Evolutionary conservation across 2,797 vertebrate species (phyloP).

Genomic region (Knipowitschia caucasica): DNA sequence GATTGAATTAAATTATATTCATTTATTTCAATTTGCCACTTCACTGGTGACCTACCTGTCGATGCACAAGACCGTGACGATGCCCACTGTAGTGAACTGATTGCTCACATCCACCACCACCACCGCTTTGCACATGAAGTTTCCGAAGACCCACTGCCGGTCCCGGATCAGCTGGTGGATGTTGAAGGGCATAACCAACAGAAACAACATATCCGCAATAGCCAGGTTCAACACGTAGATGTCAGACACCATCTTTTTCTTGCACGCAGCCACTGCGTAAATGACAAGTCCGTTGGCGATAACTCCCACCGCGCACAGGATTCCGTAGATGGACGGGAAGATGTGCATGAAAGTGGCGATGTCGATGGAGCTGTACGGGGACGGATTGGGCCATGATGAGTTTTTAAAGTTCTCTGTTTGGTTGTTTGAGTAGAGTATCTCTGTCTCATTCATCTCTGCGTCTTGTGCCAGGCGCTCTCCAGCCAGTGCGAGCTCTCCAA

Average conservation of each 20-base stretch:
- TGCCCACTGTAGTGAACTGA: constrained; percentile 83
- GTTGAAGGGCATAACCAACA: constrained; percentile 83
- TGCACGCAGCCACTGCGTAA: constrained; percentile 77
- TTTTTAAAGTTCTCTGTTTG: constrained; percentile 48
- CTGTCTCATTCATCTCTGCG: constrained; percentile 70
- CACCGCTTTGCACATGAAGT: constrained; percentile 82
- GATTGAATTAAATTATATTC: no score
- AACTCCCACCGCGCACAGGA: constrained; percentile 77
- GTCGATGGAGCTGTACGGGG: constrained; percentile 58
- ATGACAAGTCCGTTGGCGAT: constrained; percentile 80
- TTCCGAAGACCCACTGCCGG: constrained; percentile 82
- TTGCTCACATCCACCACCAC: constrained; percentile 84
- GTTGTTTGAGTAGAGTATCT: constrained; percentile 46
- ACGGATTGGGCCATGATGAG: constrained; percentile 36
- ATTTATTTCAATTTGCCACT: no score
- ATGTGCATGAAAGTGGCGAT: constrained; percentile 79
- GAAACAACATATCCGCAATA: constrained; percentile 79
- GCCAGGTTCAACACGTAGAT: constrained; percentile 82
- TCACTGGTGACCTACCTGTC: constrained; percentile 68
- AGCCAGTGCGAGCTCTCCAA: constrained; percentile 32
- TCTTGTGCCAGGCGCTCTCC: constrained; percentile 8
- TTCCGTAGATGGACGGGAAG: constrained; percentile 77
- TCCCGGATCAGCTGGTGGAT: constrained; percentile 82
- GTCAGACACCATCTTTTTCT: constrained; percentile 82
- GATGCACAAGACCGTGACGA: constrained; percentile 80